A percentile compares a stretch with the other conserved stretches of the same genome.
These are phyloP conservation scores for Onychostruthus taczanowskii DNA, from an alignment of 2,113 vertebrate genomes.

Conservation along the genomic window DNA sequence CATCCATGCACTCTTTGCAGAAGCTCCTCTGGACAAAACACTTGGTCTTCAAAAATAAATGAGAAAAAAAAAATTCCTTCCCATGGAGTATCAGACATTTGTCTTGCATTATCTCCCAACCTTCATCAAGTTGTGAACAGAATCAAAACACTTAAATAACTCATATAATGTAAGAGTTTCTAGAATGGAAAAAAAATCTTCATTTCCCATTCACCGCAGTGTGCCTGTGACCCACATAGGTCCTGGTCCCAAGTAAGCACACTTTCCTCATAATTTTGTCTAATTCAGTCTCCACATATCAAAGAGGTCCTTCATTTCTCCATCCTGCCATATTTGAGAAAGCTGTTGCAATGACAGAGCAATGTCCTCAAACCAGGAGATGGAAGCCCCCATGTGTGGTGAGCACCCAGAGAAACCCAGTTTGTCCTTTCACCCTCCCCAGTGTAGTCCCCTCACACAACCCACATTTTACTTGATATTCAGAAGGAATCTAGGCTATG, in stretches of 20 bases:
- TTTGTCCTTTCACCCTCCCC: fast-evolving
- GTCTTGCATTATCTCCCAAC: not conserved
- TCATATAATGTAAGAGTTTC: not conserved
- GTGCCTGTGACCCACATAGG: not conserved
- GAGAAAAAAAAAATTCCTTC: not conserved
- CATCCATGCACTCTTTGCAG: not conserved
- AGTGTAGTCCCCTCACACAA: not conserved
- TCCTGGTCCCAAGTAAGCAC: not conserved
- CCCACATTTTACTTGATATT: fast-evolving
- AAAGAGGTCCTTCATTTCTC: not conserved
- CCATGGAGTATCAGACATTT: not conserved
- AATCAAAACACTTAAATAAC: not conserved
- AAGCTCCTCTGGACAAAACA: not conserved
- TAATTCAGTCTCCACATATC: not conserved
- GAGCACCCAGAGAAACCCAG: not conserved
- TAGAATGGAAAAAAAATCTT: not conserved
- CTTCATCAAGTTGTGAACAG: not conserved
- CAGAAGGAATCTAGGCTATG: not conserved
- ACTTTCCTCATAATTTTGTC: not conserved
- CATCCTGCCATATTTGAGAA: not conserved
- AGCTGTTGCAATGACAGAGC: not conserved
- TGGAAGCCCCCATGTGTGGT: not conserved
- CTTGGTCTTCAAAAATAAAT: not conserved
- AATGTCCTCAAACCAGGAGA: not conserved
- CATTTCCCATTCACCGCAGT: not conserved